Evolutionary conservation across 2,797 vertebrate genomes (phyloP), one percentile per base, ranked within the genome.

Genomic region (Hozukius guyotensis): DNA sequence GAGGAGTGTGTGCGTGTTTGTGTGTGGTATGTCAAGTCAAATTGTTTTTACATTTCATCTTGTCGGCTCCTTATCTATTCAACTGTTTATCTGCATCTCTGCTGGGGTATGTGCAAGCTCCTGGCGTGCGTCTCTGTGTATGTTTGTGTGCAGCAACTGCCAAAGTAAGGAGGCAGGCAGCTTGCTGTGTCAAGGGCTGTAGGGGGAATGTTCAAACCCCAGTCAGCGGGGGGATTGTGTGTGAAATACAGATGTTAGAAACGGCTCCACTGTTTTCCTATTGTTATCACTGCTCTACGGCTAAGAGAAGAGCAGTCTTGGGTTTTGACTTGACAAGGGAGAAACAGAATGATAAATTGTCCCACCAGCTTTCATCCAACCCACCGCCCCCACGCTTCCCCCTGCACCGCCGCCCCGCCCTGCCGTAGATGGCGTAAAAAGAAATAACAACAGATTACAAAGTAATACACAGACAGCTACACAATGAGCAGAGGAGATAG

Each of bases 31-130:
- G 91, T 94, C 92, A 93, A 94, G 81, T 94, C 89, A 90, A 91
- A 95, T 94, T 83, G 90, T 90, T 93, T 92, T 87, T 87, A 89
- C 87, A 93, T 94, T 94, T 94, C 88, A 91, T 94, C 92, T 91
- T 57, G 83, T 80, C 81, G 89, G 72, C 86, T 91, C 83, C 82
- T 93, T 90, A 93, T 90, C 88, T 90, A 87, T 92, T 92, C 88
- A 84, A 78, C 89, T 91, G 83, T 90, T 94, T 92, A 91, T 93
- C 88, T 90, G 87, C 87, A 86, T 86, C 89, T 93, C 90, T 87
- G 81, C 80, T 82, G 86, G 89, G 84, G 88, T 85, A 67, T 75
- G 83, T 81, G 83, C 60, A 20, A 63, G 83, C 87, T 89, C 79
- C 86, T 83, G 84, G 68, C 77, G 32, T 80, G 86, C 32, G 69